phyloP scores from a whole-genome alignment of 2,113 vertebrate genomes.

The Erpornis zantholeuca region DNA sequence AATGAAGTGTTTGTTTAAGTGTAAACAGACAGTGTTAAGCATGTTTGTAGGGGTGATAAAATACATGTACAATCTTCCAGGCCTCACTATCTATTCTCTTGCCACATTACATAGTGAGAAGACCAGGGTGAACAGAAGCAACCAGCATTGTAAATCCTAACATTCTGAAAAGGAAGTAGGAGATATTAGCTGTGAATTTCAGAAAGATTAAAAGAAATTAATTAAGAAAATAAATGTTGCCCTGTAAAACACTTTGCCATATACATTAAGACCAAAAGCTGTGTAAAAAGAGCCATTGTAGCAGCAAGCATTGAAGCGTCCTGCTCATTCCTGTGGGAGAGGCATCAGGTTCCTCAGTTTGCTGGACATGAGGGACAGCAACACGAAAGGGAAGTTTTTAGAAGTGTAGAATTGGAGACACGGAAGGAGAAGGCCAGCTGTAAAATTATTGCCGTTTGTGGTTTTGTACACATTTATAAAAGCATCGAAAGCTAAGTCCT shows the following conservation, averaged over 20 bases:
- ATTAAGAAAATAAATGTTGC: neutral
- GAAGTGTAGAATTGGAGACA: neutral
- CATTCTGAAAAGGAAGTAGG: neutral
- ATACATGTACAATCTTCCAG: fast-evolving
- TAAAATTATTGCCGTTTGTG: neutral
- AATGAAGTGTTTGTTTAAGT: neutral
- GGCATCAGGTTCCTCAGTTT: neutral
- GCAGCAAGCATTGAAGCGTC: neutral
- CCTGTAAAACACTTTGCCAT: neutral
- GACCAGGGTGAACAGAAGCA: neutral
- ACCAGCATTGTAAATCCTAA: neutral
- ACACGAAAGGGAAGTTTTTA: neutral
- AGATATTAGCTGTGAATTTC: neutral
- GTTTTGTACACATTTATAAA: neutral
- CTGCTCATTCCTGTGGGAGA: neutral
- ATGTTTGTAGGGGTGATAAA: neutral
- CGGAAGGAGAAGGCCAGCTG: neutral
- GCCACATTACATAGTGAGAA: neutral
- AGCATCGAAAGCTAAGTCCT: neutral
- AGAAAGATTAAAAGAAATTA: neutral
- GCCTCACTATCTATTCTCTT: neutral
- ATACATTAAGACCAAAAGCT: neutral
- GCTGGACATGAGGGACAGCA: neutral
- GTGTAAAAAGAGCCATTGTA: neutral
- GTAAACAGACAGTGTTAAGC: neutral